Percentiles rank a stretch among this genome's conserved stretches.
Conservation (phyloP, 2,113 vertebrate species). For the Myotis davidii region DNA sequence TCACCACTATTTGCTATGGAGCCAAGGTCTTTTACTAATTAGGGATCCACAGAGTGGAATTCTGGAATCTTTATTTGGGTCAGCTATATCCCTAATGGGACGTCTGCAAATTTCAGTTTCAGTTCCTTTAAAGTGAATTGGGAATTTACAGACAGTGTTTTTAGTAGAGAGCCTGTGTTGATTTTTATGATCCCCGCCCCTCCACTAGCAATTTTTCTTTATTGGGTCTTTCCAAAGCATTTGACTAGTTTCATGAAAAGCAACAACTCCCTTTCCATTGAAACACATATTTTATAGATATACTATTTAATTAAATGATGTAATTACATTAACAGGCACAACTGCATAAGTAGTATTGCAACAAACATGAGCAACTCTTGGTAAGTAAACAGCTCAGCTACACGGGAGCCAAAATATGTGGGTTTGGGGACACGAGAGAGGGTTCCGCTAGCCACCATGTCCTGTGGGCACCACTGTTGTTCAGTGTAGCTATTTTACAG, state of each 20-base stretch:
- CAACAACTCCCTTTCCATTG: constrained; percentile 1
- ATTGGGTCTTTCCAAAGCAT: constrained; percentile 8
- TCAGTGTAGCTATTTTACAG: background rate
- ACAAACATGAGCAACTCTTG: background rate
- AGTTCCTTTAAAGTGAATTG: background rate
- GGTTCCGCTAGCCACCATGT: background rate
- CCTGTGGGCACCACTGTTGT: background rate
- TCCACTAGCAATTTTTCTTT: background rate
- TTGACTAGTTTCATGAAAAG: background rate
- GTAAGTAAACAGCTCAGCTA: background rate
- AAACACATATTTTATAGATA: constrained; percentile 49
- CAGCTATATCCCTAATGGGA: background rate
- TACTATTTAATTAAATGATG: constrained; percentile 47
- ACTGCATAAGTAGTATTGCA: background rate
- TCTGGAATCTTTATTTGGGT: background rate
- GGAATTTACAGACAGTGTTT: background rate
- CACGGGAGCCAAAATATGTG: background rate
- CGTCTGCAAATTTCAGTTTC: constrained; percentile 4
- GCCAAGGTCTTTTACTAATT: background rate
- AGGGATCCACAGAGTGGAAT: background rate
- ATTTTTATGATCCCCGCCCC: background rate
- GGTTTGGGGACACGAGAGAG: background rate
- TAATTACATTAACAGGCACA: background rate
- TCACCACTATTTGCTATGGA: background rate
- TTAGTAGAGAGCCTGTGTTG: background rate